Evolutionary conservation across 2,113 vertebrate species (phyloP).

Genomic region (Channa maculata): DNA sequence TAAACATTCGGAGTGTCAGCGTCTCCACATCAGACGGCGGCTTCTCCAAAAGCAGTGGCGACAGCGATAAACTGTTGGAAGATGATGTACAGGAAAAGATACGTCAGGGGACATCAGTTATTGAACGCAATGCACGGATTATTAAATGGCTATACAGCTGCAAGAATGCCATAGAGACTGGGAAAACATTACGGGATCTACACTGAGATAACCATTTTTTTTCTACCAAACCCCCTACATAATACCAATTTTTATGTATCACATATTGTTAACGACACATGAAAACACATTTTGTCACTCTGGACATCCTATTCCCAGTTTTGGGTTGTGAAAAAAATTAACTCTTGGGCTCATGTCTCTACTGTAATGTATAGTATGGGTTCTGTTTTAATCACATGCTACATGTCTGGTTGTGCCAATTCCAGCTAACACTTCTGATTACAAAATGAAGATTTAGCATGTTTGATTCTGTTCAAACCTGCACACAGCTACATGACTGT

Average conservation of each 20-base stretch:
- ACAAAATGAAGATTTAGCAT: neutral
- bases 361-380: slow-evolving; percentile 1
- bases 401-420: neutral
- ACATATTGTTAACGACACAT: neutral
- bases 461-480: slow-evolving; percentile 5
- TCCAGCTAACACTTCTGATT: neutral
- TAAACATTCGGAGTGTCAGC: slow-evolving; percentile 86
- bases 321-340: slow-evolving; percentile 7
- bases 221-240: neutral
- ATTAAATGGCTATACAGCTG: slow-evolving; percentile 98
- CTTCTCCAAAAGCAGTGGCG: slow-evolving; percentile 86
- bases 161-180: slow-evolving; percentile 86
- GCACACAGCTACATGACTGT: neutral
- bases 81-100: slow-evolving; percentile 84
- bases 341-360: neutral
- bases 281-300: neutral
- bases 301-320: neutral
- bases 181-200: slow-evolving; percentile 84
- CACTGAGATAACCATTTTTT: slow-evolving; percentile 63
- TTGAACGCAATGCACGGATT: slow-evolving; percentile 96
- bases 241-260: neutral
- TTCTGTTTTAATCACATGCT: neutral
- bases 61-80: slow-evolving; percentile 85
- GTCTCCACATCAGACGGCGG: slow-evolving; percentile 87
- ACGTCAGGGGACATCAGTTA: slow-evolving; percentile 86